These are phyloP conservation scores for Sinonovacula constricta DNA, from an alignment of 1,140 invertebrate genomes.

Conservation along the genomic window DNA sequence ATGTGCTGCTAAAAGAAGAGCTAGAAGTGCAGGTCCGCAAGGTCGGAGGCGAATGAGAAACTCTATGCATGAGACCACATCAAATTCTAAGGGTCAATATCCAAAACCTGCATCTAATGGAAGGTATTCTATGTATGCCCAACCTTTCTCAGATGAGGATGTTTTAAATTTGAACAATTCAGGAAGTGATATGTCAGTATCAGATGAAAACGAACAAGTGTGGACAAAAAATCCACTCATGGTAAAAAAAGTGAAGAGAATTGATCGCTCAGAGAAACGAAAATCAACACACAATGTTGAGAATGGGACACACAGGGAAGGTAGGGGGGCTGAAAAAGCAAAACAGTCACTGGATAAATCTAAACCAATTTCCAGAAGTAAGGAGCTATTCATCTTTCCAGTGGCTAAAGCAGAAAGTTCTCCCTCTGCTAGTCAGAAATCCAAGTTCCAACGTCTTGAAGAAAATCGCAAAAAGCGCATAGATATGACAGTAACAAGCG, in stretches of 20 bases:
- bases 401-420: conserved; percentile 48
- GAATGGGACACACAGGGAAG: conserved; percentile 26
- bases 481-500: conserved; percentile 70
- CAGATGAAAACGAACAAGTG: conserved; percentile 62
- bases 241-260: conserved; percentile 59
- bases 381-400: conserved; percentile 37
- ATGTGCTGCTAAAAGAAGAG: conserved; percentile 60
- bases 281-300: conserved; percentile 46
- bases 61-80: conserved; percentile 54
- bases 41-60: conserved; percentile 54
- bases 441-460: conserved; percentile 72
- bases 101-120: conserved; percentile 36
- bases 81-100: conserved; percentile 34
- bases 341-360: not conserved
- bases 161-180: conserved; percentile 48
- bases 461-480: conserved; percentile 70
- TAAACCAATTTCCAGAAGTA: conserved; percentile 13
- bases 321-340: conserved; percentile 32
- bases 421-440: conserved; percentile 47
- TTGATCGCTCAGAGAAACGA: conserved; percentile 56
- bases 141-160: conserved; percentile 60
- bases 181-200: conserved; percentile 64
- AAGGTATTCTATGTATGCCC: conserved; percentile 60
- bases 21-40: conserved; percentile 70
- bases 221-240: conserved; percentile 73